Base-by-base conservation (phyloP, 1,140 invertebrate species). In the Ceratina japonica region DNA sequence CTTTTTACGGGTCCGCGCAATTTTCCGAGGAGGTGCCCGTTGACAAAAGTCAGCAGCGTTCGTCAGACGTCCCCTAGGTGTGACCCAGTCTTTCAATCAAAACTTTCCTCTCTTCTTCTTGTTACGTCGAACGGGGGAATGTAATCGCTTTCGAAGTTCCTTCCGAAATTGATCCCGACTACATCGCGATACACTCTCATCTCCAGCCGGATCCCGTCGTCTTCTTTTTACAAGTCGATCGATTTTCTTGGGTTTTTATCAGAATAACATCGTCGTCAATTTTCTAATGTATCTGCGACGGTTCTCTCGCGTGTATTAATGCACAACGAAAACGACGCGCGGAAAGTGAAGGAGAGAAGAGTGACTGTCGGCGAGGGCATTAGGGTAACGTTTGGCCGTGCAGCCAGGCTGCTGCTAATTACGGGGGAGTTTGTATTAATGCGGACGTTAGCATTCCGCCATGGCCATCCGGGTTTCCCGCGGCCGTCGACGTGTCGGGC, bases 381-480 rank as follows among this genome's bases (percentile, higher is more conserved):
- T 84, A 85, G 84, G 84, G 81, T 82, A 85, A 85, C 69, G 75
- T 76, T 54, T 44, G 37, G 37, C 78, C 12, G 54, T 66, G 74
- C 22, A 74, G 22, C 68, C 79, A 81, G 71, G 51, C 80, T 78
- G 84, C 76, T 70, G 72, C 86, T 88, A 88, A 88, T 88, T 88
- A 88, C 86, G 37, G 59, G 37, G 49, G 86, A 87, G 87, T 88
- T 88, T 88, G 87, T 87, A 88, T 88, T 88, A 88, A 88, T 88
- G 87, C 79, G 87, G 80, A 82, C 84, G 86, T 88, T 88, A 88
- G 87, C 87, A 88, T 88, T 88, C 87, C 87, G 73, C 58, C 68
- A 81, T 64, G 63, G 72, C 56, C 65, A 70, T 79, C 69, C 77
- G 52, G 85, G 63, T 80, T 85, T 44, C 73, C 75, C 83, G 69